Percentiles rank a stretch among this genome's conserved stretches.
phyloP scores from a whole-genome alignment of 2,888 invertebrate genomes.

The Meghimatium bilineatum region DNA sequence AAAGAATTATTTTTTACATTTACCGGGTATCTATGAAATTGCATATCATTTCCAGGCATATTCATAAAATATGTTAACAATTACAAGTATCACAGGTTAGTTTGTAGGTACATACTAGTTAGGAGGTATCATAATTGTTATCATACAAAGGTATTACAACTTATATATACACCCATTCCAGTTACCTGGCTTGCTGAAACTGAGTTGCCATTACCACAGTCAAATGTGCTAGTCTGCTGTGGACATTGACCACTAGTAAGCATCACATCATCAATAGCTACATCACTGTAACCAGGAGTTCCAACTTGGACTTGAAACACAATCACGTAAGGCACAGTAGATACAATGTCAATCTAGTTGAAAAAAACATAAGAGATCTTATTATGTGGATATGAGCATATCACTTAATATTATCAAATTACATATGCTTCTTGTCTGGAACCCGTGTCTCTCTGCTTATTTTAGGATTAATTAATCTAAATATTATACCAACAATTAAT shows the following conservation, averaged over 20 bases:
- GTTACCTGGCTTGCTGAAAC: constrained; percentile 26
- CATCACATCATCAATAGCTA: constrained; percentile 69
- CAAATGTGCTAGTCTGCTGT: not conserved
- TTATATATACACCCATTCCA: not conserved
- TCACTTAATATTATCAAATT: not conserved
- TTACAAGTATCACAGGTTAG: no score
- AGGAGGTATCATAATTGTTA: no score
- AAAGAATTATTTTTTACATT: no score
- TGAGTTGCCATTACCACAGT: constrained; percentile 35
- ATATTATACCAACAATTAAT: no score
- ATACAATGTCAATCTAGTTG: constrained; percentile 31
- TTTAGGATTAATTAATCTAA: no score
- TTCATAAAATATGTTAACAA: no score
- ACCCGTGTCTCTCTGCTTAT: no score
- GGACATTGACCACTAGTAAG: constrained; percentile 61
- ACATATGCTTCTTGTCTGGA: no score
- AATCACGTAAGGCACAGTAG: constrained; percentile 53
- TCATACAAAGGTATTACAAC: no score
- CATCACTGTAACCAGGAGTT: constrained; percentile 59
- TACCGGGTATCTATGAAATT: no score
- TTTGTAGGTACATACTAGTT: no score
- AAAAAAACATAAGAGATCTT: not conserved
- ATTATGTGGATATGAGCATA: not conserved
- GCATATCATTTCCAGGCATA: no score
- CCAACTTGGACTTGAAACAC: constrained; percentile 66